Base-by-base conservation (phyloP, 1,140 invertebrate genomes). In the Mylabris phalerata region DNA sequence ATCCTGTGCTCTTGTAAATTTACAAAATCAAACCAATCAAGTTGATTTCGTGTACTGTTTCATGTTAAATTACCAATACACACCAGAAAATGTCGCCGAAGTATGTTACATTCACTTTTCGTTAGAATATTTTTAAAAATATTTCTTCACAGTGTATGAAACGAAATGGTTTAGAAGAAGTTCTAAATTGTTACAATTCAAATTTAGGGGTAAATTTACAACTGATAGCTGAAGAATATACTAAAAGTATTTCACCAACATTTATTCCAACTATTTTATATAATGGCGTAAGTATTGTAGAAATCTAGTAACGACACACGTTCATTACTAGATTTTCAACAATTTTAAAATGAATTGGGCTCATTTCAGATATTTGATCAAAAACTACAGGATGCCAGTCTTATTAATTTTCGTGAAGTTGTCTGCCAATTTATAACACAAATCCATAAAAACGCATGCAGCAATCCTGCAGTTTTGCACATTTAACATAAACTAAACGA, bases 231-330 rank as follows among this genome's bases (percentile, higher is more conserved):
- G 84, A 84, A 4, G 73, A 81, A 51, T 78, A 77, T 63, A 84
- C 82, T 0, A 5, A 54, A 54, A 63, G 71, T 11, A 74, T 80
- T 1, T 66, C 66, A 2, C 74, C 85, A 0, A 62, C 71, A 48
- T 86, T 84, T 63, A 80, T 87, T 0, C 85, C 85, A 0, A 84
- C 84, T n/a, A 73, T 86, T 50, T 67, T 82, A 9, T 77, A 84
- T 40, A 81, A 86, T 60, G 77, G 76, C 42, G 77, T 71, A 65
- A 67, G 57, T 56, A 46, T 26, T 50, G 19, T 45, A 59, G 11
- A 32, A 47, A 39, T 43, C 25, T 11, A 9, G 26, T 19, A 13
- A 54, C 11, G 38, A 5, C 32, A 19, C 50, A n/a, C n/a, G 46
- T 52, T 43, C 44, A 57, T 42, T 40, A 19, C 44, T 54, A 46